Evolutionary conservation across 2,888 invertebrate species (phyloP), one percentile per base, ranked within the genome.

Genomic region (Drosophila seclusa): DNA sequence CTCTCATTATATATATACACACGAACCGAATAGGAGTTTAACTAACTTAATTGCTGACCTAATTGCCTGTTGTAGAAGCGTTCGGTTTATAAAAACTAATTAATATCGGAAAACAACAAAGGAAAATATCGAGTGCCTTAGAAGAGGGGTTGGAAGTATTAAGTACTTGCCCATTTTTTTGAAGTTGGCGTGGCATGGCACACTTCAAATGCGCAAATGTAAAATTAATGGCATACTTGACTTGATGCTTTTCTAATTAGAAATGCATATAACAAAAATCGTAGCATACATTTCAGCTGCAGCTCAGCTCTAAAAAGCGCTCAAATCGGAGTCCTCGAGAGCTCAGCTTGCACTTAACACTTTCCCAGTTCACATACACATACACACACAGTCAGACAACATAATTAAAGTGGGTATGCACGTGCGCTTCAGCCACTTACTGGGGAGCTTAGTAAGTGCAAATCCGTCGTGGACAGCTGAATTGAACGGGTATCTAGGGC

Each of bases 171-270:
- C 81, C 66, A 59, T 62, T 76, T 82, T 76, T 24, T 60, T 70
- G 49, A 72, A 75, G 73, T 73, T 70, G 58, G 58, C 73, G 67
- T 53, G 66, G 73, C 81, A 65, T 53, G 70, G 54, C 50, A 16
- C 74, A 82, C 82, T 84, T 80, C 40, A 83, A 87, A 82, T 82
- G 80, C 76, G 84, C 82, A 84, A 87, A 87, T 87, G 82, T 82
- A 78, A 84, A 85, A 85, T 87, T 87, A 85, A 87, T 85, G 82
- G 84, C 84, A 84, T 76, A 87, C 84, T 85, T 84, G 78, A 84
- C 87, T 87, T 80, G 78, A 83, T 80, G 82, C 76, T 75, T 77
- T 83, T 83, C 86, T 76, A 86, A 86, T 86, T 83, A 83, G 76
- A 80, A 83, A 80, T 83, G 83, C 82, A 80, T 82, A 82, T 75